Evolutionary conservation across 2,797 vertebrate species (phyloP).

Genomic region (Manis pentadactyla): DNA sequence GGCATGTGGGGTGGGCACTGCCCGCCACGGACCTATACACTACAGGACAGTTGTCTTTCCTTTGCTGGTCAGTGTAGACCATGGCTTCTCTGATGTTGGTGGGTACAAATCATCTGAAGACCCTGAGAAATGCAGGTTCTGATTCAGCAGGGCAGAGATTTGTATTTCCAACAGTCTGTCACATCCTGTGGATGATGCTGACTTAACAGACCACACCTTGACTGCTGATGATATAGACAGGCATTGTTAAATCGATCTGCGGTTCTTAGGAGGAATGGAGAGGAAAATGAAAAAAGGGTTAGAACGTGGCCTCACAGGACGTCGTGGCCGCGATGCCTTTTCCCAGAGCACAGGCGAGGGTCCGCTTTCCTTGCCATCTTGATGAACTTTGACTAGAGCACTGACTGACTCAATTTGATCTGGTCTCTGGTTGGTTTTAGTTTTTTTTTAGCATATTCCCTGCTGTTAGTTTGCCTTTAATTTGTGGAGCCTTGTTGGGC

Average conservation of each 20-base stretch:
- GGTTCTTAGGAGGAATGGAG: not conserved
- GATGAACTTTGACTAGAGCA: not conserved
- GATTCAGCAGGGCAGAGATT: not conserved
- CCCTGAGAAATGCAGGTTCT: not conserved
- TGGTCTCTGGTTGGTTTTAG: not conserved
- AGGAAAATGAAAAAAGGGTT: not conserved
- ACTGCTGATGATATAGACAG: not conserved
- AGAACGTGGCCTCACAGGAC: not conserved
- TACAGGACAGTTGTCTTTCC: not conserved
- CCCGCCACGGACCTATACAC: no score
- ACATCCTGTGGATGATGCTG: not conserved
- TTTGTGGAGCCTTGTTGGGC: not conserved
- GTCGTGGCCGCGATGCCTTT: not conserved
- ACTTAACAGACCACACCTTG: not conserved
- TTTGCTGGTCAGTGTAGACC: not conserved
- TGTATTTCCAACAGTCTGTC: not conserved
- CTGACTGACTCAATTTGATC: not conserved
- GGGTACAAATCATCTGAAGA: not conserved
- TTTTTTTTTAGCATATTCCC: not conserved
- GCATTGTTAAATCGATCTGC: not conserved
- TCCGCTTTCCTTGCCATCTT: not conserved
- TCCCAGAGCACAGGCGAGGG: not conserved
- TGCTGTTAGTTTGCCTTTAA: not conserved
- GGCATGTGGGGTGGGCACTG: not conserved
- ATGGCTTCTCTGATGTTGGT: not conserved